Evolutionary conservation across 2,113 vertebrate species (phyloP).

Genomic region (Urocolius indicus): DNA sequence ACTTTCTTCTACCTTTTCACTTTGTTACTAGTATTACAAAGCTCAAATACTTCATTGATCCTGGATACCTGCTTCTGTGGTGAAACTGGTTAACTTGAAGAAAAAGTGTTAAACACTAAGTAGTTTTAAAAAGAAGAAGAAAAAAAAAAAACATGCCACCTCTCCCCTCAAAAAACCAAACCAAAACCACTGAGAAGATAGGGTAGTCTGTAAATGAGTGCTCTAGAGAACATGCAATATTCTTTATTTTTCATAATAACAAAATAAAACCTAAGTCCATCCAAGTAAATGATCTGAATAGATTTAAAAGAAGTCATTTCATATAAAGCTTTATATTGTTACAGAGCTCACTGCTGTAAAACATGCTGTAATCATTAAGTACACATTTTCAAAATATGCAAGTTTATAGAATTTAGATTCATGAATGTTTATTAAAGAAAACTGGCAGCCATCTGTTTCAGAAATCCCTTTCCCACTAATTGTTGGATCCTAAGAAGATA

Average conservation of each 20-base stretch:
- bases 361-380: neutral
- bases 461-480: neutral
- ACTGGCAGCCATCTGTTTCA: neutral
- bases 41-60: neutral
- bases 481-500: neutral
- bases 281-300: neutral
- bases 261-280: neutral
- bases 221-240: neutral
- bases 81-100: neutral
- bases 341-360: neutral
- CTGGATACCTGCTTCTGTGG: neutral
- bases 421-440: neutral
- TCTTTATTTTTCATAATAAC: neutral
- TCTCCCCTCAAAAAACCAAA: rapidly evolving
- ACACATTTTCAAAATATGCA: neutral
- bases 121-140: neutral
- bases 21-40: neutral
- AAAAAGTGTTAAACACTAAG: neutral
- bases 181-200: neutral
- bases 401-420: neutral
- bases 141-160: neutral
- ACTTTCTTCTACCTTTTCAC: neutral
- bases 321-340: neutral
- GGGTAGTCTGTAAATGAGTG: neutral
- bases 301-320: neutral